These are phyloP conservation scores for Hirundichthys speculiger DNA, from an alignment of 2,113 vertebrate genomes.

Conservation along the genomic window DNA sequence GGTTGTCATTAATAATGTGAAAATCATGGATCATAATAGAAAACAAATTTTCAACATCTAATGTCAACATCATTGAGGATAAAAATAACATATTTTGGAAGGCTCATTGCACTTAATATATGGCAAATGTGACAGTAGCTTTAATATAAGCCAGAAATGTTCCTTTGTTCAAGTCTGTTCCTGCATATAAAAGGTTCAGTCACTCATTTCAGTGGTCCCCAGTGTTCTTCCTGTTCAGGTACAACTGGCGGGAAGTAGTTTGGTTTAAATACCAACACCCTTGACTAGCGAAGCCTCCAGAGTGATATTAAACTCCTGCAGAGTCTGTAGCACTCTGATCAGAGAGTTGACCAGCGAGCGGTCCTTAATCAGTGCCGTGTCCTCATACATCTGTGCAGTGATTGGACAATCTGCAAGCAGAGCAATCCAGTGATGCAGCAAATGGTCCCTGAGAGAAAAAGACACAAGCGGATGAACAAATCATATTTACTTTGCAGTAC, in stretches of 20 bases:
- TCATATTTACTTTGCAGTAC: constrained; percentile 32
- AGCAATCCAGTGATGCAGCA: constrained; percentile 97
- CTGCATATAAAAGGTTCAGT: constrained; percentile 71
- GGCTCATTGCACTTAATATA: constrained; percentile 89
- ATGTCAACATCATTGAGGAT: constrained; percentile 74
- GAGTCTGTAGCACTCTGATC: constrained; percentile 95
- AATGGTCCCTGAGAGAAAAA: constrained; percentile 88
- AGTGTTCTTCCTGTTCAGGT: constrained; percentile 54
- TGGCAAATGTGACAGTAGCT: constrained; percentile 92
- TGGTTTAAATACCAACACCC: constrained; percentile 91
- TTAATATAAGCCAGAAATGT: constrained; percentile 91
- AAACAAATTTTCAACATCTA: constrained; percentile 80
- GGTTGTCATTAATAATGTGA: constrained; percentile 71
- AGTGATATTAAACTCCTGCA: constrained; percentile 99
- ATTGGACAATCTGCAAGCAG: constrained; percentile 96
- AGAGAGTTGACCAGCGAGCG: constrained; percentile 96
- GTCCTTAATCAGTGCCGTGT: constrained; percentile 93
- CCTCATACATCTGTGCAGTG: constrained; percentile 98
- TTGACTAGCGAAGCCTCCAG: constrained; percentile 96
- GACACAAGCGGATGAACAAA: constrained; percentile 1
- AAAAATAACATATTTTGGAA: constrained; percentile 83
- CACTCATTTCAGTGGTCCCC: constrained; percentile 66
- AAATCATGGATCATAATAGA: constrained; percentile 78
- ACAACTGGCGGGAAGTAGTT: constrained; percentile 30
- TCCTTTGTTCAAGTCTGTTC: constrained; percentile 78